These are phyloP conservation scores for Drosophila meridionalis DNA, from an alignment of 2,888 invertebrate species.

Conservation along the genomic window DNA sequence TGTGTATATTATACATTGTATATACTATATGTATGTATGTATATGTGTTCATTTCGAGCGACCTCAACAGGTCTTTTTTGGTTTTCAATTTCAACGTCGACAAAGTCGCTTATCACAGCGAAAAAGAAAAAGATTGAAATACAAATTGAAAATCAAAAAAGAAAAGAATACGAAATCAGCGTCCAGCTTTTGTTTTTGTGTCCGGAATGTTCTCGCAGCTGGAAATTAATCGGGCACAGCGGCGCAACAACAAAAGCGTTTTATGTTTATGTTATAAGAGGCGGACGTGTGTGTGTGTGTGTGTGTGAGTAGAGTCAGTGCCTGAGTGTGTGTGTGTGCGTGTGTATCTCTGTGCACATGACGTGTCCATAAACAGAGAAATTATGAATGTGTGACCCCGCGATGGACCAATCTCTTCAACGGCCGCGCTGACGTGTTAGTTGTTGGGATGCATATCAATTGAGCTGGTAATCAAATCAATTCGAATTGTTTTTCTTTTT, in stretches of 20 bases:
- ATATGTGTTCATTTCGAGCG: conserved; percentile 21
- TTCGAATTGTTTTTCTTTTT: conserved; percentile 20
- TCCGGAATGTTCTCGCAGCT: conserved; percentile 78
- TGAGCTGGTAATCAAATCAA: conserved; percentile 43
- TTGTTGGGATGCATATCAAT: conserved; percentile 49
- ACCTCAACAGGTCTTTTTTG: conserved; percentile 49
- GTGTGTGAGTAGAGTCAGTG: conserved; percentile 9
- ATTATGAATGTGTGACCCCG: conserved; percentile 30
- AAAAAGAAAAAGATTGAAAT: conserved; percentile 30
- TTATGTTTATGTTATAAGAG: conserved; percentile 74
- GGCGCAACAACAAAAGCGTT: conserved; percentile 67
- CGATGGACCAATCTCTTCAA: conserved; percentile 49
- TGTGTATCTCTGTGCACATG: conserved; percentile 44
- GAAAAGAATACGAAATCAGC: conserved; percentile 43
- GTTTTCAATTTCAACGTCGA: conserved; percentile 47
- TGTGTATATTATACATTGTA: neutral
- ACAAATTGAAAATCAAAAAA: conserved; percentile 36
- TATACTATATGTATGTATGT: neutral
- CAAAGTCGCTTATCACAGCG: conserved; percentile 71
- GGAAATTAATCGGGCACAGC: conserved; percentile 66
- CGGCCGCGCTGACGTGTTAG: conserved; percentile 46
- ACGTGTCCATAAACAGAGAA: conserved; percentile 58
- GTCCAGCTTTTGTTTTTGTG: conserved; percentile 17
- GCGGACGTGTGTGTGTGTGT: conserved; percentile 27
- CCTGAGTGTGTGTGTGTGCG: conserved; percentile 19